Percentiles rank a stretch among this genome's conserved stretches.
Evolutionary conservation across 2,888 invertebrate species (phyloP).

Genomic region (Barypeithes pellucidus): DNA sequence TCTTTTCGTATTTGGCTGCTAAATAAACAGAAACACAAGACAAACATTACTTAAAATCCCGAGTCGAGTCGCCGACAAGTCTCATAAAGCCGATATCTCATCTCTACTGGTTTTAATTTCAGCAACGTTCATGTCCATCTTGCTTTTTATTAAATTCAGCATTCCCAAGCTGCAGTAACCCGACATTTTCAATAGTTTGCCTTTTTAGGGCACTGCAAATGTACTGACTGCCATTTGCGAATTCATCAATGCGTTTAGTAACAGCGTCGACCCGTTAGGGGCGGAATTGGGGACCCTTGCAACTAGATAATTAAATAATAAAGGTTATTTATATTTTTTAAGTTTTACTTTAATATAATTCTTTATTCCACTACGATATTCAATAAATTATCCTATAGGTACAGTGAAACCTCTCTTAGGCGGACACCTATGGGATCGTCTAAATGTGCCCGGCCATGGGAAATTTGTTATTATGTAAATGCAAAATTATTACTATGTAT

Average conservation of each 20-base stretch:
- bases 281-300: too few species aligned
- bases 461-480: too few species aligned
- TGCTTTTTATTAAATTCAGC: constrained; percentile 56
- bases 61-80: constrained; percentile 35
- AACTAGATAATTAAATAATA: too few species aligned
- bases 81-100: constrained; percentile 50
- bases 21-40: constrained; percentile 18
- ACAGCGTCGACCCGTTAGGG: too few species aligned
- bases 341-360: too few species aligned
- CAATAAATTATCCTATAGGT: too few species aligned
- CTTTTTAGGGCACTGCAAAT: constrained; percentile 46
- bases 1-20: background rate
- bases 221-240: constrained; percentile 45
- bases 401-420: too few species aligned
- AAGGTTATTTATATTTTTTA: too few species aligned
- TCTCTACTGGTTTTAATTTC: constrained; percentile 55
- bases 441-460: too few species aligned
- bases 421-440: too few species aligned
- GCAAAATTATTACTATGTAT: too few species aligned
- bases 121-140: constrained; percentile 55
- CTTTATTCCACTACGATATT: too few species aligned
- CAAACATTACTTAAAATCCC: constrained; percentile 27
- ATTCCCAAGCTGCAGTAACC: constrained; percentile 41
- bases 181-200: constrained; percentile 44
- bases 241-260: constrained; percentile 47